Base-by-base conservation (phyloP, 2,797 vertebrate genomes). In the Melopsittacus undulatus region DNA sequence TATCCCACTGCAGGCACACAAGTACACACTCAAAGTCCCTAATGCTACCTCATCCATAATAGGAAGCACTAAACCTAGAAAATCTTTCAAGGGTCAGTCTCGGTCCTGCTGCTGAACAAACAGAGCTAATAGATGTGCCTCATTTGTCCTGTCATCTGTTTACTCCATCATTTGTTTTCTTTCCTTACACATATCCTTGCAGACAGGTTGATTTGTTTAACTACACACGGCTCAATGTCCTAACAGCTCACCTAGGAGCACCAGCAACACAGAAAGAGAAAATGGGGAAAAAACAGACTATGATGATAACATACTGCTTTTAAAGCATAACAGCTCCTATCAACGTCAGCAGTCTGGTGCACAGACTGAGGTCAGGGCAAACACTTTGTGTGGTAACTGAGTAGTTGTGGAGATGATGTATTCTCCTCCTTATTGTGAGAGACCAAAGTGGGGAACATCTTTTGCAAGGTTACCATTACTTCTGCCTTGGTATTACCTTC, bases 11-110 rank as follows among this genome's bases (percentile, higher is more conserved):
- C 0, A 7, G 94, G 76, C 54, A 89, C 75, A 10, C 40, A 74
- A 85, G 63, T 48, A 87, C 45, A 76, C 26, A 15, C 46, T 81
- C 77, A 85, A 84, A 66, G 64, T 84, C 78, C 48, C 67, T 56
- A 43, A 26, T n/a, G 46, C 87, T 77, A 36, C 2, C 3, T 62
- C 56, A 72, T 21, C 45, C 63, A 4, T 12, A 46, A 36, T 22
- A 80, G 79, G 83, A 94, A 92, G 72, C 80, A 64, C 57, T 94
- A 92, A 80, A 89, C 69, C 48, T 89, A 45, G 48, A 48, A 82
- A 51, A 64, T 70, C 54, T 91, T 64, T 91, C 40, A 74, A 89
- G 87, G 57, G 59, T 91, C 18, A 4, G 45, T 74, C 84, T 67
- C 27, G 14, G 84, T 40, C 52, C 10, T 27, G 51, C 84, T 89